A percentile compares a stretch with the other conserved stretches of the same genome.
Evolutionary conservation across 1,140 invertebrate genomes (phyloP).

Genomic region (Maconellicoccus hirsutus): DNA sequence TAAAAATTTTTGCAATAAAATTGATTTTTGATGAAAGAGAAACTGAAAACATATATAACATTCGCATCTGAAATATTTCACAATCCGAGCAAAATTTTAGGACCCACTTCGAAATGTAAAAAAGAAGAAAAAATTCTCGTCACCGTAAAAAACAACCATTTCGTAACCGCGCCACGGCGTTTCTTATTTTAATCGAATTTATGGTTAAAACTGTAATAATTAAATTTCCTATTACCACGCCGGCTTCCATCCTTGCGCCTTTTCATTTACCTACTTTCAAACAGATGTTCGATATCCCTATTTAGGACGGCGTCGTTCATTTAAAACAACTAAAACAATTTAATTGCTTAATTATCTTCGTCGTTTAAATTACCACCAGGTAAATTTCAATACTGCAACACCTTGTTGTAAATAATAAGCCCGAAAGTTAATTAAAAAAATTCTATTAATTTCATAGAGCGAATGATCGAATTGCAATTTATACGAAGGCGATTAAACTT

Average conservation of each 20-base stretch:
- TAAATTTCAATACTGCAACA: not conserved
- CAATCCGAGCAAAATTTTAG: too few species aligned
- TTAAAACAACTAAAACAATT: not conserved
- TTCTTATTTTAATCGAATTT: too few species aligned
- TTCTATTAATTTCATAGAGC: not conserved
- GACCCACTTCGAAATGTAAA: too few species aligned
- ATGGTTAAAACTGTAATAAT: not conserved
- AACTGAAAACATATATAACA: too few species aligned
- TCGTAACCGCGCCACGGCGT: not conserved
- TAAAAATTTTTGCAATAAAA: too few species aligned
- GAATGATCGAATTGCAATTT: not conserved
- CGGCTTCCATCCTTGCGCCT: not conserved
- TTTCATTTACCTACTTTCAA: not conserved
- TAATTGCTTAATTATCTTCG: slow-evolving; percentile 1
- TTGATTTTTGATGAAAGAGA: too few species aligned
- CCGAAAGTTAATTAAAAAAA: slow-evolving; percentile 8
- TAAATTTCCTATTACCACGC: not conserved
- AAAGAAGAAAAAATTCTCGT: not conserved
- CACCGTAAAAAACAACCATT: not conserved
- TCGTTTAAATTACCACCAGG: not conserved
- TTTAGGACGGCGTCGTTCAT: not conserved
- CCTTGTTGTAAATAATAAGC: not conserved
- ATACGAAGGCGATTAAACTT: not conserved
- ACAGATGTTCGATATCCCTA: not conserved
- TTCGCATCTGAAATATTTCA: too few species aligned